Conservation (phyloP, 1,140 invertebrate genomes). For the Plutomurus gul region DNA sequence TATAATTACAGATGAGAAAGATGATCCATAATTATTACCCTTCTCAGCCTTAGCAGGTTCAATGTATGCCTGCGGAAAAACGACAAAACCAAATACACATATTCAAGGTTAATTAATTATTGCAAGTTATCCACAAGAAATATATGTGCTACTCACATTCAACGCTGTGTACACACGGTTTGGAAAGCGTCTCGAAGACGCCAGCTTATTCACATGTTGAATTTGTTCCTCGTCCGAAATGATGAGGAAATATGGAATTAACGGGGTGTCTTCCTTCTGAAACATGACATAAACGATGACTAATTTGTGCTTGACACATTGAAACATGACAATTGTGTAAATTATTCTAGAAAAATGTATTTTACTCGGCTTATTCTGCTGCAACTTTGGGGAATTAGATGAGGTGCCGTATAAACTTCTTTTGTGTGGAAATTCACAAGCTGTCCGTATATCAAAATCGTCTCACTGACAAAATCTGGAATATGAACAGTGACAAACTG, state of each 20-base stretch:
- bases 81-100: no score
- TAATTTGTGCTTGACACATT: neutral
- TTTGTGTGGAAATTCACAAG: conserved; percentile 14
- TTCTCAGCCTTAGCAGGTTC: neutral
- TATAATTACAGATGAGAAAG: neutral
- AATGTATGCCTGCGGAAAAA: neutral
- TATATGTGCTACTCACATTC: neutral
- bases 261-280: neutral
- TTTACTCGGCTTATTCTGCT: neutral
- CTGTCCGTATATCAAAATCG: conserved; percentile 45
- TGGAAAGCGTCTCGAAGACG: neutral
- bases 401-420: conserved; percentile 46
- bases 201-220: neutral
- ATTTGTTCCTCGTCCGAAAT: neutral
- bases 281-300: no score
- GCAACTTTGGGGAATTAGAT: conserved; percentile 38
- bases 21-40: neutral
- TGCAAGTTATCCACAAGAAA: no score
- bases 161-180: neutral
- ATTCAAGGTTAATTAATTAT: neutral
- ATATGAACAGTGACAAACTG: conserved; percentile 30
- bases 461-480: conserved; percentile 43
- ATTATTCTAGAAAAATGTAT: neutral
- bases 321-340: neutral
- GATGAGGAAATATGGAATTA: neutral